Percentiles rank a stretch among this genome's conserved stretches.
These are phyloP conservation scores for Malthinus flaveolus DNA, from an alignment of 2,888 invertebrate genomes.

Conservation along the genomic window DNA sequence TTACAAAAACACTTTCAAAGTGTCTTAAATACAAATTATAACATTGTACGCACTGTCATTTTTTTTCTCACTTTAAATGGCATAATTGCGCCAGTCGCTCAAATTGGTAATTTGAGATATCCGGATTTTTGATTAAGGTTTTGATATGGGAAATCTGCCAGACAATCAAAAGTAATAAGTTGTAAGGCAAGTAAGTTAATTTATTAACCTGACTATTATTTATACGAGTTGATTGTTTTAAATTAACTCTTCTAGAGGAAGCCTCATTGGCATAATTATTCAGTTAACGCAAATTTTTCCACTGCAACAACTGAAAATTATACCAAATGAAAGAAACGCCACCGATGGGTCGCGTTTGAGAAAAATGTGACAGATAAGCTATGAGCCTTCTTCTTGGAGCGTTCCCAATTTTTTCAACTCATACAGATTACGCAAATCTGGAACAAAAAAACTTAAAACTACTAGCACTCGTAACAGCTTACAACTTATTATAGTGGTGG, in stretches of 20 bases:
- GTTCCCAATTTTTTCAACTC: no score
- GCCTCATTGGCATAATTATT: no score
- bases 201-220: constrained; percentile 1
- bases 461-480: no score
- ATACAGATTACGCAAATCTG: no score
- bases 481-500: no score
- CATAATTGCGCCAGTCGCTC: constrained; percentile 9
- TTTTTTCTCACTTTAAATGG: constrained; percentile 1
- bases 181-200: background rate
- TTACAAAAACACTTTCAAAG: background rate
- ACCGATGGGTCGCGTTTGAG: no score
- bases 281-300: no score
- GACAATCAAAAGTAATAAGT: constrained; percentile 2
- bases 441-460: no score
- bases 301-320: no score
- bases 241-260: background rate
- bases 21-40: background rate
- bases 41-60: background rate
- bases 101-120: constrained; percentile 20
- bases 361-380: no score
- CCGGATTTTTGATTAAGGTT: constrained; percentile 18
- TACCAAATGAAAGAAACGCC: no score
- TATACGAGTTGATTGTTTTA: background rate
- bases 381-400: no score
- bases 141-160: constrained; percentile 7